phyloP scores from a whole-genome alignment of 2,888 invertebrate genomes.

The Agriopis aurantiaria region DNA sequence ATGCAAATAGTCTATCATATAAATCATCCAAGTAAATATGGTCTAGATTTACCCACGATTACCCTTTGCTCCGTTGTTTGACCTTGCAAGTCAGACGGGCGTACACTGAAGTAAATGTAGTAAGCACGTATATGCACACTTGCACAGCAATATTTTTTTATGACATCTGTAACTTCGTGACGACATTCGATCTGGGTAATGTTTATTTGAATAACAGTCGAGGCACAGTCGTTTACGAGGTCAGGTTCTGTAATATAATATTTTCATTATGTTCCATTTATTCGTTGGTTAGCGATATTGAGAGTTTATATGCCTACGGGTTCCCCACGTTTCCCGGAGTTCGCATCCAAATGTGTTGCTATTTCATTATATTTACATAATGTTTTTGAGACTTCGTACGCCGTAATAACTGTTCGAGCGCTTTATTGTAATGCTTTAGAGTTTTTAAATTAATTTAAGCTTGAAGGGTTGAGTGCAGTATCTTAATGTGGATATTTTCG shows the following conservation, averaged over 20 bases:
- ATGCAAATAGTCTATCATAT: constrained; percentile 42
- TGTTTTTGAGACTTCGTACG: constrained; percentile 46
- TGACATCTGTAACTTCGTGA: constrained; percentile 70
- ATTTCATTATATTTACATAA: constrained; percentile 72
- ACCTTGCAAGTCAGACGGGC: constrained; percentile 43
- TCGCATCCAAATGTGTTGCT: constrained; percentile 61
- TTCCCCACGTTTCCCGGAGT: constrained; percentile 48
- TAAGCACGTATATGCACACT: constrained; percentile 42
- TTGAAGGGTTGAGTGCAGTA: constrained; percentile 5
- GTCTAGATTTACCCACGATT: constrained; percentile 32
- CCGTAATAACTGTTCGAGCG: constrained; percentile 39
- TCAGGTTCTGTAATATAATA: constrained; percentile 75
- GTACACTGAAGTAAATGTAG: constrained; percentile 26
- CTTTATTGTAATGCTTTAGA: constrained; percentile 42
- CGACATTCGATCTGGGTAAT: constrained; percentile 72
- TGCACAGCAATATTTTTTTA: constrained; percentile 70
- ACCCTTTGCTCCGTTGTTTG: constrained; percentile 28
- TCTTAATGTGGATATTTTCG: background rate
- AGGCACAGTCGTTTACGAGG: constrained; percentile 73
- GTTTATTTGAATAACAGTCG: constrained; percentile 79
- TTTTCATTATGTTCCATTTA: constrained; percentile 82
- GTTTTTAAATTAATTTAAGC: constrained; percentile 38
- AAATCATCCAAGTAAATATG: constrained; percentile 44
- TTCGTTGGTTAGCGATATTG: constrained; percentile 73
- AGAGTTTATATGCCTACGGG: constrained; percentile 75